Evolutionary conservation across 1,140 invertebrate species (phyloP).

Genomic region (Cydia strobilella): DNA sequence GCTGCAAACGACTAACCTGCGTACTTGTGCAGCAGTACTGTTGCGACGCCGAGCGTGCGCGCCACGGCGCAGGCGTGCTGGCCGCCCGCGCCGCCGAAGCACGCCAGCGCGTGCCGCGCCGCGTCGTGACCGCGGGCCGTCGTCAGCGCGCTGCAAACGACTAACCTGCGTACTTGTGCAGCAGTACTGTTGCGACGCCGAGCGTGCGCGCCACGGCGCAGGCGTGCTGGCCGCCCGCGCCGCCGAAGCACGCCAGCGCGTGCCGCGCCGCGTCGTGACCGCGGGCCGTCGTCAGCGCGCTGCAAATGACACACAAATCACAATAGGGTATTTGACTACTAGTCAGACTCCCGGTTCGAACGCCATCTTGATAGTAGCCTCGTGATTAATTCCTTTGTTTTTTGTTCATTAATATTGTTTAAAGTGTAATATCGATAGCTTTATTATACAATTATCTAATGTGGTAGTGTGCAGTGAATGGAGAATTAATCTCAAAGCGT

Average conservation of each 20-base stretch:
- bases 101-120: constrained; percentile 93
- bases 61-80: constrained; percentile 99
- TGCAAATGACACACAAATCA: constrained; percentile 45
- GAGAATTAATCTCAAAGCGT: too few relatives aligned
- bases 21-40: constrained; percentile 96
- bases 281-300: constrained; percentile 89
- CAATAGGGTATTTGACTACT: too few relatives aligned
- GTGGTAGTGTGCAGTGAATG: too few relatives aligned
- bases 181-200: constrained; percentile 93
- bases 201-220: too few relatives aligned
- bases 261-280: constrained; percentile 97
- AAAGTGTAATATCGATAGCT: too few relatives aligned
- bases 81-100: constrained; percentile 99
- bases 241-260: constrained; percentile 97
- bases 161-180: constrained; percentile 94
- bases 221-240: constrained; percentile 99
- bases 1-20: constrained; percentile 81
- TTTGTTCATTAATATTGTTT: too few relatives aligned
- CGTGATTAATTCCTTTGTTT: too few relatives aligned
- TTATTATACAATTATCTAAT: too few relatives aligned
- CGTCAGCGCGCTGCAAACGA: constrained; percentile 77
- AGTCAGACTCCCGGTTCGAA: too few relatives aligned
- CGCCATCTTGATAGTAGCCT: too few relatives aligned
- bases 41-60: too few relatives aligned
- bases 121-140: constrained; percentile 98